A percentile compares a stretch with the other conserved stretches of the same genome.
Conservation (phyloP, 2,888 invertebrate species). For the Andrena marginata region DNA sequence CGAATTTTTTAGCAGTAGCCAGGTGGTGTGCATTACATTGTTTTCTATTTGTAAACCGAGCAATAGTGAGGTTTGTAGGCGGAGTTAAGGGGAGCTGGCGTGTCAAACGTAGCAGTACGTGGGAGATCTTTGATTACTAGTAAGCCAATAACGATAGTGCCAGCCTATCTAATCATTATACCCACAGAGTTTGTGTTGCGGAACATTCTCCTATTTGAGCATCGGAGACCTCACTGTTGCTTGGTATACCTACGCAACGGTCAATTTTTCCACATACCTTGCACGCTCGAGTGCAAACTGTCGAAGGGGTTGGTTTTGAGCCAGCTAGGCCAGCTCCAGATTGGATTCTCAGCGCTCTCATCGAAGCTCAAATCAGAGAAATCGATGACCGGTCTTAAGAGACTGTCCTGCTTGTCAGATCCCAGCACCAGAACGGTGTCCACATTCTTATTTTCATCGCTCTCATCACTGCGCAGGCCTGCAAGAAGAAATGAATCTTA, state of each 20-base stretch:
- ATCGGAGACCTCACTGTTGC: no score
- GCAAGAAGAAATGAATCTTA: slow-evolving; percentile 14
- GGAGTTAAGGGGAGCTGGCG: no score
- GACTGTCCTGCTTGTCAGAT: slow-evolving; percentile 40
- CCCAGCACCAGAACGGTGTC: slow-evolving; percentile 74
- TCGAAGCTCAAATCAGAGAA: slow-evolving; percentile 21
- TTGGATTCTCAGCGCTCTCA: slow-evolving; percentile 40
- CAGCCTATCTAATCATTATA: no score
- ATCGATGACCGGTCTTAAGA: slow-evolving; percentile 35
- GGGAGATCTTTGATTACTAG: no score
- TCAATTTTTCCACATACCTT: slow-evolving; percentile 14
- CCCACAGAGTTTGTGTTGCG: no score
- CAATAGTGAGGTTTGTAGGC: no score
- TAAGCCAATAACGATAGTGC: no score
- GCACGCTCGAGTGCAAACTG: slow-evolving; percentile 69
- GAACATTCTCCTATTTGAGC: no score
- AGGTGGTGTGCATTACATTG: not conserved
- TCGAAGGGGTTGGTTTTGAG: slow-evolving; percentile 70
- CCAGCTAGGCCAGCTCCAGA: slow-evolving; percentile 47
- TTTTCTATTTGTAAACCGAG: not conserved
- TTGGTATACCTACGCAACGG: not conserved
- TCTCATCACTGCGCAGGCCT: slow-evolving; percentile 70
- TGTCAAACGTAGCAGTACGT: no score
- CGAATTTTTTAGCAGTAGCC: not conserved
- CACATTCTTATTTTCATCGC: slow-evolving; percentile 56